phyloP scores from a whole-genome alignment of 2,888 invertebrate genomes.

The Uropetala carovei region DNA sequence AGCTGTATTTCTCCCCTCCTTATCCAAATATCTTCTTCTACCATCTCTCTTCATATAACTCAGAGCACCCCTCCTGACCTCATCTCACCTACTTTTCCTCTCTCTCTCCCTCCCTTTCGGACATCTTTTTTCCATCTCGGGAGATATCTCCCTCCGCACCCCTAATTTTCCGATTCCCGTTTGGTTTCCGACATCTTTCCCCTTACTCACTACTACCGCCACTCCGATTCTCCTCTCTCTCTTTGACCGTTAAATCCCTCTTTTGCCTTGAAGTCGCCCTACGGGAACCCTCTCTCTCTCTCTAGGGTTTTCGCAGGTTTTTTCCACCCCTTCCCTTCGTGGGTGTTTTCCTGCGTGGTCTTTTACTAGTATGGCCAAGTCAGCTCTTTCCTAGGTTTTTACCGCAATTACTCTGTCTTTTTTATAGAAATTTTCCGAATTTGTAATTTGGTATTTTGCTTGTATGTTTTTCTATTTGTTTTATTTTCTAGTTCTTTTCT shows the following conservation, averaged over 20 bases:
- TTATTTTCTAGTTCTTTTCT: too few species aligned
- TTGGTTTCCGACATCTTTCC: neutral
- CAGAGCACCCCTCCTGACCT: neutral
- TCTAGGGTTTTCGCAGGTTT: too few species aligned
- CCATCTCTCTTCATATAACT: conserved; percentile 4
- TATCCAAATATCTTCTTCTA: conserved; percentile 21
- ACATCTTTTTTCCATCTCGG: conserved; percentile 31
- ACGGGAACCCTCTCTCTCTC: too few species aligned
- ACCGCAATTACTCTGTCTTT: too few species aligned
- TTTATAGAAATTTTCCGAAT: too few species aligned
- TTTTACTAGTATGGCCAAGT: too few species aligned
- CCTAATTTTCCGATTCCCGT: conserved; percentile 24
- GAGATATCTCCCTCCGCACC: neutral
- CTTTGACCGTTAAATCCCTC: neutral
- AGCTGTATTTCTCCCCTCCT: neutral
- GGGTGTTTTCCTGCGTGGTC: too few species aligned
- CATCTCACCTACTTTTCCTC: neutral
- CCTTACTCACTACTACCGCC: neutral
- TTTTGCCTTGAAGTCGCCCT: neutral
- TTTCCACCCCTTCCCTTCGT: too few species aligned
- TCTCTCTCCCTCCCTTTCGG: conserved; percentile 26
- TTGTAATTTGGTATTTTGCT: too few species aligned
- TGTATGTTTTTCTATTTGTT: too few species aligned
- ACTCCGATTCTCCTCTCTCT: neutral
- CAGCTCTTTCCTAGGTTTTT: too few species aligned